These are phyloP conservation scores for Philantomba maxwellii DNA, from an alignment of 2,113 vertebrate species.

Conservation along the genomic window DNA sequence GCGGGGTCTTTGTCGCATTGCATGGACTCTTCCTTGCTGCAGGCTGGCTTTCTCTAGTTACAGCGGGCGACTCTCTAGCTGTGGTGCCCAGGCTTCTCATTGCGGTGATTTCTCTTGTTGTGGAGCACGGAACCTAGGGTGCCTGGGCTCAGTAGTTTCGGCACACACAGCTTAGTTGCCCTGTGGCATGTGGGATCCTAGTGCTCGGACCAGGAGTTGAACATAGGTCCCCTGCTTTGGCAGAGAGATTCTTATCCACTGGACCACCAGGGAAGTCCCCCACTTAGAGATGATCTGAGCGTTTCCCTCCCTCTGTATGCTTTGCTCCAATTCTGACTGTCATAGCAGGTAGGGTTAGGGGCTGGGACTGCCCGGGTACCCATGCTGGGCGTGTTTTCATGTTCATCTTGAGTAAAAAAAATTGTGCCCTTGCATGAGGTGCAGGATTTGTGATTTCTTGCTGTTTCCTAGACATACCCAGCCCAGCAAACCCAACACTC, in stretches of 20 bases:
- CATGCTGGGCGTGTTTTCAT: background rate
- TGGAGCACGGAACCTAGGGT: background rate
- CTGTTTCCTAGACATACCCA: background rate
- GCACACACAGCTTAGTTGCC: background rate
- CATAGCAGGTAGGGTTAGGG: no score
- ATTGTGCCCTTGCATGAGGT: background rate
- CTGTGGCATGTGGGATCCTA: background rate
- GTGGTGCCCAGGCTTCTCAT: background rate
- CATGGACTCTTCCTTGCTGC: background rate
- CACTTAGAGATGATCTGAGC: background rate
- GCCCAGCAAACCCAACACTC: background rate
- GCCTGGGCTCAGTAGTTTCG: fast-evolving
- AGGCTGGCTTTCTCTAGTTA: background rate
- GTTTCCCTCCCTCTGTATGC: background rate
- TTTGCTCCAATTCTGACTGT: background rate
- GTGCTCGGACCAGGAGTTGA: background rate
- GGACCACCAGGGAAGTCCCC: background rate
- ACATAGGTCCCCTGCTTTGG: background rate
- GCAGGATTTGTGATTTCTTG: background rate
- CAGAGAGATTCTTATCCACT: background rate
- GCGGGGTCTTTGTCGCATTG: background rate
- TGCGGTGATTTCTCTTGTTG: background rate
- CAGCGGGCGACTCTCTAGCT: background rate
- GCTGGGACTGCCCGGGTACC: background rate
- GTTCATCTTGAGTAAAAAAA: background rate